Evolutionary conservation across 2,888 invertebrate genomes (phyloP).

Genomic region (Pardosa pseudoannulata): DNA sequence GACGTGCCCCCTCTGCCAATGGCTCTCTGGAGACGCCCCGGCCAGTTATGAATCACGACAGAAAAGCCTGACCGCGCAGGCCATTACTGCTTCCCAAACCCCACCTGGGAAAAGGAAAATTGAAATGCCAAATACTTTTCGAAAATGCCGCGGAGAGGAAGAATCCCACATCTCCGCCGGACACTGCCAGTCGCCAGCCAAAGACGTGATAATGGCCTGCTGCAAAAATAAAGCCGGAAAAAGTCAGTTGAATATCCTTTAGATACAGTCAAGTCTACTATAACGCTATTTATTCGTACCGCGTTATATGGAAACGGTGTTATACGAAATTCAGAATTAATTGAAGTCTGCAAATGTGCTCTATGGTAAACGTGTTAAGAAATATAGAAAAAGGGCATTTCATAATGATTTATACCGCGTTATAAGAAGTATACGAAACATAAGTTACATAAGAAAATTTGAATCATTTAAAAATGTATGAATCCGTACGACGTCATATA

Average conservation of each 20-base stretch:
- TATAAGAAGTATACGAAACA: too few species aligned
- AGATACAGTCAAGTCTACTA: too few species aligned
- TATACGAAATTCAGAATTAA: too few species aligned
- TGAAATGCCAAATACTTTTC: constrained; percentile 19
- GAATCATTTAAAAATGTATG: too few species aligned
- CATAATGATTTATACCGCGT: too few species aligned
- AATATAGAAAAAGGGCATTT: too few species aligned
- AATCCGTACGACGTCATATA: too few species aligned
- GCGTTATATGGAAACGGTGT: too few species aligned
- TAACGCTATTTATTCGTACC: too few species aligned
- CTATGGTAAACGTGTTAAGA: too few species aligned
- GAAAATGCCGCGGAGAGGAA: constrained; percentile 2
- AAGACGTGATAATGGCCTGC: constrained; percentile 2
- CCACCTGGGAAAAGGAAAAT: constrained; percentile 8
- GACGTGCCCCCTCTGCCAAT: constrained; percentile 61
- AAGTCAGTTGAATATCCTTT: not conserved
- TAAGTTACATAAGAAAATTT: too few species aligned
- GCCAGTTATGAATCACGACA: constrained; percentile 70
- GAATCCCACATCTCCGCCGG: not conserved
- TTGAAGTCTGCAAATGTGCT: too few species aligned
- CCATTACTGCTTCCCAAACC: constrained; percentile 18
- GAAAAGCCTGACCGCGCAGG: constrained; percentile 43
- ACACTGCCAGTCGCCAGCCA: constrained; percentile 1
- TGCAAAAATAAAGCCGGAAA: not conserved
- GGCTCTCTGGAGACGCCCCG: constrained; percentile 36